phyloP scores from a whole-genome alignment of 2,797 vertebrate species.

The Cephalopachus bancanus region DNA sequence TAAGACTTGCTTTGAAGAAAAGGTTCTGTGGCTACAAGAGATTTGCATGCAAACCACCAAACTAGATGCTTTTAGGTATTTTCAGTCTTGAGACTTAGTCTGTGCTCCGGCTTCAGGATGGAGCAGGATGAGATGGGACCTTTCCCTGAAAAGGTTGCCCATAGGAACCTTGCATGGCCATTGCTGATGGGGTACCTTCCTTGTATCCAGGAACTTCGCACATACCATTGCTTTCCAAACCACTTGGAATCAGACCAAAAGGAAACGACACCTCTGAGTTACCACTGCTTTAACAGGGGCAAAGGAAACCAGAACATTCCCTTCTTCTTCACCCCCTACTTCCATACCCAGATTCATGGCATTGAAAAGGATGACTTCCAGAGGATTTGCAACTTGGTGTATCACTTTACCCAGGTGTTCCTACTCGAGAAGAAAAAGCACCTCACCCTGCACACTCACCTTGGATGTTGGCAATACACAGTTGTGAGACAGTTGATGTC shows the following conservation, averaged over 20 bases:
- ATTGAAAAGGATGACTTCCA: constrained; percentile 35
- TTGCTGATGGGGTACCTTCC: not conserved
- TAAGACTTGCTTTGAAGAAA: constrained; percentile 10
- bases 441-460: not conserved
- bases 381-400: not conserved
- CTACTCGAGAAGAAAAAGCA: not conserved
- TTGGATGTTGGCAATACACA: not conserved
- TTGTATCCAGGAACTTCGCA: not conserved
- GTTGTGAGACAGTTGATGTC: not conserved
- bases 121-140: not conserved
- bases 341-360: not conserved
- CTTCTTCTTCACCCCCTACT: not conserved
- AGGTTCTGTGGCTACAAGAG: not conserved
- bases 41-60: not conserved
- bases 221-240: not conserved
- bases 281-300: not conserved
- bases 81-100: not conserved
- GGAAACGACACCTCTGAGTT: not conserved
- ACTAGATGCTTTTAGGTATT: not conserved
- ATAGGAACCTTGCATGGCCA: not conserved
- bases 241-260: not conserved
- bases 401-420: constrained; percentile 9
- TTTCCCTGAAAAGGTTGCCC: not conserved
- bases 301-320: not conserved
- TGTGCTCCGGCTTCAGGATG: not conserved